Evolutionary conservation across 2,113 vertebrate species (phyloP).

Genomic region (Morone chrysops): DNA sequence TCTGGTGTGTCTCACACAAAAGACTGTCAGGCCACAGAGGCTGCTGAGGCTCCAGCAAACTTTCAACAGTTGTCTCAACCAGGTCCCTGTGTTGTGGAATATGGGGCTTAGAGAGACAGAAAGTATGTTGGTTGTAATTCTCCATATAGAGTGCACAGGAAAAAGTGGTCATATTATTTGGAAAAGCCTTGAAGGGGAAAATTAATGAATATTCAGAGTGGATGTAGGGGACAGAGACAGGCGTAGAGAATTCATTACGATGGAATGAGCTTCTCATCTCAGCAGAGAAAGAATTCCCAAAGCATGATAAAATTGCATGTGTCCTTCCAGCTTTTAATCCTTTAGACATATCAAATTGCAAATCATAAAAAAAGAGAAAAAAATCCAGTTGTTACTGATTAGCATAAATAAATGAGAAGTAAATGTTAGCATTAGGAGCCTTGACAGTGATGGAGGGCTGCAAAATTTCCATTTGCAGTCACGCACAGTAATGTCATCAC

Average conservation of each 20-base stretch:
- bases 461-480: conserved; percentile 70
- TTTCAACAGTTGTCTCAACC: conserved; percentile 67
- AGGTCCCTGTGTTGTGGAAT: conserved; percentile 62
- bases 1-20: conserved; percentile 81
- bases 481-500: conserved; percentile 70
- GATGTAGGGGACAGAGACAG: conserved; percentile 52
- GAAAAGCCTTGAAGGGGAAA: conserved; percentile 66
- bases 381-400: conserved; percentile 73
- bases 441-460: conserved; percentile 56
- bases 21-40: conserved; percentile 62
- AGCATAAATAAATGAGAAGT: conserved; percentile 78
- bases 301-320: conserved; percentile 45
- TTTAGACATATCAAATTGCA: conserved; percentile 57
- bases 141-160: conserved; percentile 48
- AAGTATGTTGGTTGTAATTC: conserved; percentile 68
- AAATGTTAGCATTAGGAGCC: conserved; percentile 67
- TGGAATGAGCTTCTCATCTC: conserved; percentile 61
- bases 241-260: conserved; percentile 50
- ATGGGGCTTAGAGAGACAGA: conserved; percentile 65
- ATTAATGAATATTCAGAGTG: conserved; percentile 66
- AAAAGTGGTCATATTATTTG: conserved; percentile 69
- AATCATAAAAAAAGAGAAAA: conserved; percentile 16
- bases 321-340: conserved; percentile 67
- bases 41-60: conserved; percentile 61
- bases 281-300: conserved; percentile 48